These are phyloP conservation scores for Acanthococcus lagerstroemiae DNA, from an alignment of 2,888 invertebrate genomes.

Conservation along the genomic window DNA sequence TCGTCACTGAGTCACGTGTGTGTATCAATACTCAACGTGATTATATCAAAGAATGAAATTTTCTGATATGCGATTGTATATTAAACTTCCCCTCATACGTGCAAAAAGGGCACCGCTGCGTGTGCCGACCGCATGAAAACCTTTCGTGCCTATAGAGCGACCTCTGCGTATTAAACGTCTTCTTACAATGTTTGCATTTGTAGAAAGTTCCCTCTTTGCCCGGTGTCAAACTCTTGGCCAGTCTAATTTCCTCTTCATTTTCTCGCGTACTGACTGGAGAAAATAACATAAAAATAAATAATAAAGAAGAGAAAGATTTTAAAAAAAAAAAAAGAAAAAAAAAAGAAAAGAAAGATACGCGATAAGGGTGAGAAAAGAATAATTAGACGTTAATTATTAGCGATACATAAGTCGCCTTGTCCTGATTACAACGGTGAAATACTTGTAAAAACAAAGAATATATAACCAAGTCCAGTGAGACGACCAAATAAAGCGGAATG, in stretches of 20 bases:
- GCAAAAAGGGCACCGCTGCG: conserved; percentile 15
- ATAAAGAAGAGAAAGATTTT: not conserved
- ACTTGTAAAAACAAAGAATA: too few relatives aligned
- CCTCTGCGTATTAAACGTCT: conserved; percentile 13
- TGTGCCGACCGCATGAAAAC: conserved; percentile 14
- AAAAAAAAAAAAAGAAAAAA: not conserved
- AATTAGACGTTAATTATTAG: too few relatives aligned
- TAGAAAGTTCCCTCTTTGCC: not conserved
- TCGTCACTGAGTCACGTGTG: too few relatives aligned
- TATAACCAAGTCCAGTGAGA: too few relatives aligned
- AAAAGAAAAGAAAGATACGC: not conserved
- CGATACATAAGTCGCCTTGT: too few relatives aligned
- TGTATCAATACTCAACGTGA: too few relatives aligned
- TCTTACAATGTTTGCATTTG: conserved; percentile 12
- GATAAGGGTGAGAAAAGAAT: not conserved
- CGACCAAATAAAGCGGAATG: too few relatives aligned
- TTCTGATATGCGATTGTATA: conserved; percentile 20
- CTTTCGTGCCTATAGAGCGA: conserved; percentile 15
- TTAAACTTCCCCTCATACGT: conserved; percentile 12
- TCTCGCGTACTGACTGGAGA: not conserved
- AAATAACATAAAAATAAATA: not conserved
- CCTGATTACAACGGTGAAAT: too few relatives aligned
- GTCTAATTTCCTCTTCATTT: too few relatives aligned
- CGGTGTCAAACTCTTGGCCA: too few relatives aligned
- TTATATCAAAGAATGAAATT: conserved; percentile 15